Evolutionary conservation across 1,140 invertebrate genomes (phyloP).

Genomic region (Tetranychus cinnabarinus): DNA sequence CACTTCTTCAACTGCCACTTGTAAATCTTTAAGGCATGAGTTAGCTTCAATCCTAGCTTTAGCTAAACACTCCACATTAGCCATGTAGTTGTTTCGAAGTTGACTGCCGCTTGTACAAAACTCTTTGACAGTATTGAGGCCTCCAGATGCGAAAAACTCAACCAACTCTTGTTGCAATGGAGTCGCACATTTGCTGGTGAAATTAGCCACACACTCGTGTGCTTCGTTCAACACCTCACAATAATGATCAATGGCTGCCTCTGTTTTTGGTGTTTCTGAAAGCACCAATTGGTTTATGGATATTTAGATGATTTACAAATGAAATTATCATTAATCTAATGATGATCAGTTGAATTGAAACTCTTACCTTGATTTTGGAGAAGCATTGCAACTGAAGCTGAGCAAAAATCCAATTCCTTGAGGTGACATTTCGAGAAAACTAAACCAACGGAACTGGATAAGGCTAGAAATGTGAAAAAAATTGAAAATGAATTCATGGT

Average conservation of each 20-base stretch:
- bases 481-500: too few relatives aligned
- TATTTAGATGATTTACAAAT: too few relatives aligned
- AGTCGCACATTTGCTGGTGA: background rate
- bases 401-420: background rate
- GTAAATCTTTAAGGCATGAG: background rate
- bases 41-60: background rate
- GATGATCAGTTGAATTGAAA: too few relatives aligned
- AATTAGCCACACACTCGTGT: background rate
- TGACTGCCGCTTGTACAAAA: background rate
- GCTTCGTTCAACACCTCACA: background rate
- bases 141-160: background rate
- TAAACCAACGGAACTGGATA: background rate
- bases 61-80: background rate
- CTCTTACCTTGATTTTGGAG: background rate
- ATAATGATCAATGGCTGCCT: background rate
- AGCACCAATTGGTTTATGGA: background rate
- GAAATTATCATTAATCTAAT: too few relatives aligned
- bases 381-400: background rate
- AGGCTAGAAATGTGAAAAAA: background rate
- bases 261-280: background rate
- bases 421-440: background rate
- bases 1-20: background rate
- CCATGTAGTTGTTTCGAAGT: background rate
- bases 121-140: background rate
- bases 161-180: background rate